Evolutionary conservation across 2,797 vertebrate species (phyloP).

Genomic region (Eremophila alpestris): DNA sequence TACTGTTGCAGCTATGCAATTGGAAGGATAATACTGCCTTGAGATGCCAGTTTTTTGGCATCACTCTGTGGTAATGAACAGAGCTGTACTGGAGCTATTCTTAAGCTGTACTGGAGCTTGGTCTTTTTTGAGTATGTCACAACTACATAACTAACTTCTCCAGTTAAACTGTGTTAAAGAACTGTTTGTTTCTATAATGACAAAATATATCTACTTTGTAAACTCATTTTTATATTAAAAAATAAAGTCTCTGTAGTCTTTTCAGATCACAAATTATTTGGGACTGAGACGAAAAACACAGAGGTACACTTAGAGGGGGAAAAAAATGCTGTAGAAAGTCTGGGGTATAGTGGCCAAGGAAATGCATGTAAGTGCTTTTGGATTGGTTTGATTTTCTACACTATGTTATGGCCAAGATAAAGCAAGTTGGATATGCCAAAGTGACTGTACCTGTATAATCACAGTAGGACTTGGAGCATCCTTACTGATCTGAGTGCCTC

Average conservation of each 20-base stretch:
- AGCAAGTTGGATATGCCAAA: not conserved
- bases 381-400: not conserved
- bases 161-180: not conserved
- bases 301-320: not conserved
- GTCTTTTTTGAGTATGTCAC: conserved; percentile 39
- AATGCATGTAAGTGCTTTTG: not conserved
- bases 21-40: not conserved
- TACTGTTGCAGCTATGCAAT: not conserved
- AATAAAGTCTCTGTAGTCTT: not conserved
- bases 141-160: not conserved
- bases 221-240: not conserved
- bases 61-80: conserved; percentile 16
- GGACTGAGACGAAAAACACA: not conserved
- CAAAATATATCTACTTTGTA: not conserved
- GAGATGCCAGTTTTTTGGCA: not conserved
- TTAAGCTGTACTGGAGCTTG: conserved; percentile 8
- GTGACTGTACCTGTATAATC: not conserved
- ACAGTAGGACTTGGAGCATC: not conserved
- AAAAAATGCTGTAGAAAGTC: not conserved
- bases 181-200: conserved; percentile 7
- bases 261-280: not conserved
- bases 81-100: not conserved
- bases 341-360: not conserved
- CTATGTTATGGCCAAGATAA: not conserved
- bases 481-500: not conserved